Base-by-base conservation (phyloP, 2,888 invertebrate genomes). In the Leptura quadrifasciata region DNA sequence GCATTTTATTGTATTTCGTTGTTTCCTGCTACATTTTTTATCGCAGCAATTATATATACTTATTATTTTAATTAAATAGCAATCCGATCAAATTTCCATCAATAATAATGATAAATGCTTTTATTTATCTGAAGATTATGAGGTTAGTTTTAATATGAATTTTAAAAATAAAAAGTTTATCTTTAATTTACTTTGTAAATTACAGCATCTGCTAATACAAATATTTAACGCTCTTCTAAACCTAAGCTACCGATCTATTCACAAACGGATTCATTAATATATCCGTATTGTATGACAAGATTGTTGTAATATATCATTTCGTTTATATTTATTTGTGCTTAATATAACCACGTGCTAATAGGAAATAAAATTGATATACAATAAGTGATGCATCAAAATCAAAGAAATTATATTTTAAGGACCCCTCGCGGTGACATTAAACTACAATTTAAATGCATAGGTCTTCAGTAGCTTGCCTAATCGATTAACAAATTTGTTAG, bases 401-500 rank as follows among this genome's bases (percentile, higher is more conserved):
- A 69, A 58, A 60, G 58, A 27, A 58, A 47, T 35, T 60, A 24
- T 58, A 39, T 39, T 35, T 21, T 39, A 47, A 35, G 57, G 68
- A 55, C 57, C 35, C 17, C 68, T 69, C 31, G 15, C 18, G 17
- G 69, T 58, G 35, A 27, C 39, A 69, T 58, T 60, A 58, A 69
- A 47, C 39, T 57, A 8, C 17, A 58, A 58, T 69, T 69, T 69
- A 69, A 58, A 58, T 69, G 31, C 39, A 69, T 18, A 68, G 58
- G 58, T 60, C 39, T 21, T 57, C 69, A 27, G 57, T 69, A 69
- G 69, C 69, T 39, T 27, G 27, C 9, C 20, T 69, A 69, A 69
- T 69, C 69, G 58, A 69, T 69, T 69, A 47, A 58, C 58, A 47
- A 58, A 58, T 65, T 24, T 21, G 65, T 39, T 69, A 18, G 57